Evolutionary conservation across 2,888 invertebrate species (phyloP).

Genomic region (Apotomis capreana): DNA sequence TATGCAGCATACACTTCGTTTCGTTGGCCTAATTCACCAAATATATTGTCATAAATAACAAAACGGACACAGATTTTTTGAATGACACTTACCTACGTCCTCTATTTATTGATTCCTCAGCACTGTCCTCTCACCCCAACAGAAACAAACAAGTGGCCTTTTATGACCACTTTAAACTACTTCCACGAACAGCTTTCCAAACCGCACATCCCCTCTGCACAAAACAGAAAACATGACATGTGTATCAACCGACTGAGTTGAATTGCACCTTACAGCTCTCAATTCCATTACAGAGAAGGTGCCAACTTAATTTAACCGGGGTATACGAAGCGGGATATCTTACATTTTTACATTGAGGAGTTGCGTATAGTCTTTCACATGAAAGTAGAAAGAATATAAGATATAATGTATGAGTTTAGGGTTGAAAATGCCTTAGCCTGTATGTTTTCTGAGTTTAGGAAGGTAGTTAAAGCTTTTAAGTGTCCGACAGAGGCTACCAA

Average conservation of each 20-base stretch:
- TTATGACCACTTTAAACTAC: conserved; percentile 13
- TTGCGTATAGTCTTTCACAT: not conserved
- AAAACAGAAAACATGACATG: not conserved
- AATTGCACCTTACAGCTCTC: not conserved
- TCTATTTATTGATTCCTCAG: not conserved
- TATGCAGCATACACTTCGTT: too few species aligned
- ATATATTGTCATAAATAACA: too few species aligned
- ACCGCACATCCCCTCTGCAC: not conserved
- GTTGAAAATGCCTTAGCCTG: not conserved
- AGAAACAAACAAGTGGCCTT: conserved; percentile 15
- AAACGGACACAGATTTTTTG: too few species aligned
- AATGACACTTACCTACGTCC: not conserved
- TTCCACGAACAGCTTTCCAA: not conserved
- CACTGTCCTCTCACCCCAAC: not conserved
- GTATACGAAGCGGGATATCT: not conserved
- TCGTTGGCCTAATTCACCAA: too few species aligned
- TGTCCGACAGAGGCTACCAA: not conserved
- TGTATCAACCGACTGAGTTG: not conserved
- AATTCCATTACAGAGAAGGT: not conserved
- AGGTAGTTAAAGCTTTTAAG: not conserved
- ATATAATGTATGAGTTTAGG: not conserved
- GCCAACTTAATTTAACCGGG: not conserved
- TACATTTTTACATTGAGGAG: not conserved
- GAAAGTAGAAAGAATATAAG: not conserved
- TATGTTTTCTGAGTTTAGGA: not conserved